Percentiles rank a stretch among this genome's conserved stretches.
Evolutionary conservation across 37 sponge, comb jelly and placozoan genomes (phyloP).

Genomic region (Chondrosia reniformis): DNA sequence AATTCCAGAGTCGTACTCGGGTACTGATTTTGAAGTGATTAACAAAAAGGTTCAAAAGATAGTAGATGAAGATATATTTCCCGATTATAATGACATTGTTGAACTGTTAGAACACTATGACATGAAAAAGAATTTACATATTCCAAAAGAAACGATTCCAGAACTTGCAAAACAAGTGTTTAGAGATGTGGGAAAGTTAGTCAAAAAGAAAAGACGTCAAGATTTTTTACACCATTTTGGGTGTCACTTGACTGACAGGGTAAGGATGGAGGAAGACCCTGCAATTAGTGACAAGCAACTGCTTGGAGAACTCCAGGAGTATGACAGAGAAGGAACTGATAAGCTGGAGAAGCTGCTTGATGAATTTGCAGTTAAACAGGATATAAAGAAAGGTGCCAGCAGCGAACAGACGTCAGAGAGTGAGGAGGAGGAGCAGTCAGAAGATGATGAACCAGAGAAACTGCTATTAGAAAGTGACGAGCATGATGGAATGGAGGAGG

Average conservation of each 20-base stretch:
- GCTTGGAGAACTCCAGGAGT: slow-evolving; percentile 19
- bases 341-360: slow-evolving; percentile 45
- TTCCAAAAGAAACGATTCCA: slow-evolving; percentile 22
- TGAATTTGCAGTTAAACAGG: slow-evolving; percentile 62
- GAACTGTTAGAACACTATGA: slow-evolving; percentile 53
- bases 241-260: slow-evolving; percentile 60
- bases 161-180: slow-evolving; percentile 46
- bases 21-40: slow-evolving; percentile 51
- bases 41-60: slow-evolving; percentile 53
- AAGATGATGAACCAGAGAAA: too few relatives aligned
- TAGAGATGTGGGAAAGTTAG: slow-evolving; percentile 51
- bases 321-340: slow-evolving; percentile 21
- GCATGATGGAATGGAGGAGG: too few relatives aligned
- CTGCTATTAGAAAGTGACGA: too few relatives aligned
- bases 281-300: slow-evolving; percentile 35
- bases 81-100: slow-evolving; percentile 57
- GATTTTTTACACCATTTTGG: slow-evolving; percentile 65
- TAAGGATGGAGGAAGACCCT: slow-evolving; percentile 44
- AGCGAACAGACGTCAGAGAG: too few relatives aligned
- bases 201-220: slow-evolving; percentile 36
- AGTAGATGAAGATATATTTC: slow-evolving; percentile 53
- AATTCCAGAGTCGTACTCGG: slow-evolving; percentile 6
- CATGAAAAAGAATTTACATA: slow-evolving; percentile 40
- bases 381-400: too few relatives aligned
- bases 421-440: too few relatives aligned